These are phyloP conservation scores for Tor tambroides DNA, from an alignment of 2,113 vertebrate genomes.

Conservation along the genomic window DNA sequence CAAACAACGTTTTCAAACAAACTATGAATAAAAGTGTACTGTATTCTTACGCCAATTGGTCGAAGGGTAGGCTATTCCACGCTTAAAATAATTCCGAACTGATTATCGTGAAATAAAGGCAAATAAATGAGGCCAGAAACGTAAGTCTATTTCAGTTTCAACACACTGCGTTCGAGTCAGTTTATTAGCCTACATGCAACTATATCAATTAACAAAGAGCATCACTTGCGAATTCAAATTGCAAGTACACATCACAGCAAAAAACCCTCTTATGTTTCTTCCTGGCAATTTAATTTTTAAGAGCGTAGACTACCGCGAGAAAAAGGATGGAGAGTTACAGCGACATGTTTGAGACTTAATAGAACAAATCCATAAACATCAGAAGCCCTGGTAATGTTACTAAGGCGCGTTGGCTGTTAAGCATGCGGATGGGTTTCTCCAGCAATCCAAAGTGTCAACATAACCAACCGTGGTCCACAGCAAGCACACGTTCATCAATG, in stretches of 20 bases:
- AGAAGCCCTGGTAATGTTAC: neutral
- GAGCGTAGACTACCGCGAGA: neutral
- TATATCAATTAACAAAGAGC: neutral
- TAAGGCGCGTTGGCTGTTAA: conserved; percentile 5
- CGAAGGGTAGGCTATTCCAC: too few species aligned
- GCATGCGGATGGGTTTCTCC: conserved; percentile 24
- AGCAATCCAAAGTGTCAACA: conserved; percentile 26
- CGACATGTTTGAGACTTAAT: neutral
- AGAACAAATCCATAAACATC: conserved; percentile 14
- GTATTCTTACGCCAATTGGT: neutral
- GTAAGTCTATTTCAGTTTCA: neutral
- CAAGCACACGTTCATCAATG: conserved; percentile 3
- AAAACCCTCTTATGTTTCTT: neutral
- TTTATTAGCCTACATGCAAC: neutral
- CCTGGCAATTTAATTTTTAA: neutral
- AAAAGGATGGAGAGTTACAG: neutral
- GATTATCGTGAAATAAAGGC: neutral
- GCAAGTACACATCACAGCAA: neutral
- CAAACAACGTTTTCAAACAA: neutral
- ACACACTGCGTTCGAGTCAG: neutral
- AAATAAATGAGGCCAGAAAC: neutral
- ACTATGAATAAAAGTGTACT: neutral
- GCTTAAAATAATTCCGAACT: neutral
- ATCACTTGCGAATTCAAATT: neutral
- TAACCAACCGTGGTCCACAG: neutral